A percentile compares a stretch with the other conserved stretches of the same genome.
These are phyloP conservation scores for Acyrthosiphon pisum DNA, from an alignment of 1,140 invertebrate species.

Conservation along the genomic window DNA sequence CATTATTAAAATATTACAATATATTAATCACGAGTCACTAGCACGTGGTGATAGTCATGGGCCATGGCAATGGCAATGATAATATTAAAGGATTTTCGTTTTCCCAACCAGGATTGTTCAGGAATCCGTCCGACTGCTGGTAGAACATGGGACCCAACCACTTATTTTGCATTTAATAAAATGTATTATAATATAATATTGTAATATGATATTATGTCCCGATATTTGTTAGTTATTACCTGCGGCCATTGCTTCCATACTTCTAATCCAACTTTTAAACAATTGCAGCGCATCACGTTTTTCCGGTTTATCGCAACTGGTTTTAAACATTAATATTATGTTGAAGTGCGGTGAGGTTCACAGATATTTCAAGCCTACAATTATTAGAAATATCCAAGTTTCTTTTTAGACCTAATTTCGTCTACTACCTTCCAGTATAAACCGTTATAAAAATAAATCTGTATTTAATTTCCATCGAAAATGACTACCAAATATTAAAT, in stretches of 20 bases:
- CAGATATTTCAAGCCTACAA: neutral
- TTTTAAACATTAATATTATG: neutral
- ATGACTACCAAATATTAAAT: neutral
- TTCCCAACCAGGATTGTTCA: neutral
- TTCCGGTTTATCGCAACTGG: slow-evolving; percentile 19
- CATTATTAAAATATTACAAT: neutral
- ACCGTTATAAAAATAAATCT: neutral
- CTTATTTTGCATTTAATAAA: neutral
- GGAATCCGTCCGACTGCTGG: neutral
- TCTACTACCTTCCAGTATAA: neutral
- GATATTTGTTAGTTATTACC: neutral
- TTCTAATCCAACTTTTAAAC: neutral
- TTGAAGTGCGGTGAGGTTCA: neutral
- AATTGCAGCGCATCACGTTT: slow-evolving; percentile 4
- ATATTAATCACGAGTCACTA: neutral
- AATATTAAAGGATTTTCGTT: neutral
- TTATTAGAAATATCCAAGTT: neutral
- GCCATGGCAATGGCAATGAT: too few species aligned
- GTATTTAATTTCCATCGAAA: neutral
- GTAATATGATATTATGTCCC: neutral
- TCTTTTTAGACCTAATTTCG: neutral
- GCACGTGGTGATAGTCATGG: neutral
- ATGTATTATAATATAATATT: too few species aligned
- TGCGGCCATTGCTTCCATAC: neutral
- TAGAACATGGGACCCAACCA: neutral